Base-by-base conservation (phyloP, 2,797 vertebrate species). In the Lithobates pipiens region DNA sequence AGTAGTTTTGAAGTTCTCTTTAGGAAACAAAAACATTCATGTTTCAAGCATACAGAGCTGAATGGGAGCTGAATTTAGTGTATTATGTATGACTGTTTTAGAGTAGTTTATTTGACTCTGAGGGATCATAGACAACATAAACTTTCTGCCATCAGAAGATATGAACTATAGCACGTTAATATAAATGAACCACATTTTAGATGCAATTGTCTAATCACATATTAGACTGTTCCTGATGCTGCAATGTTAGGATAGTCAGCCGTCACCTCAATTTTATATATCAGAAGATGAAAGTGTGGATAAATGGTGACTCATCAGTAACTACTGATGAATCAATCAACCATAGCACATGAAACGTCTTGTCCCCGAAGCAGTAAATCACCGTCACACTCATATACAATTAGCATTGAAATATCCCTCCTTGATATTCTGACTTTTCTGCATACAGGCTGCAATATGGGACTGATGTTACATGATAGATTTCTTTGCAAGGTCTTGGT, bases 321-420 rank as follows among this genome's bases (percentile, higher is more conserved):
- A 68, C 25, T 78, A 42, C 36, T 44, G 18, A 68, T 46, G n/a
- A 79, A 68, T 68, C 34, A 69, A 69, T 69, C 65, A 79, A 23
- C 63, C 39, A 68, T 44, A 15, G 5, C 21, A 29, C 42, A 44
- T 65, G 13, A 65, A 42, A 11, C 15, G 34, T 63, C 76, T 78
- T 78, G n/a, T 78, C 36, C n/a, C 13, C 42, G 76, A 63, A 79
- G 42, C 65, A 46, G 27, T 79, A 79, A 79, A 27, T 79, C 16
- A 69, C 13, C n/a, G 15, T 46, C 77, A 69, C 39, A 23, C 36
- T 67, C 25, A 78, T 42, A 78, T 27, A 15, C 36, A 78, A 44
- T 67, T 78, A 78, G 16, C 25, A n/a, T 10, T 42, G 16, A 78
- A 44, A 73, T 73, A 9, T 27, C 23, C 23, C 34, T 73, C 2